Conservation (phyloP, 2,113 vertebrate species). For the Rana temporaria region DNA sequence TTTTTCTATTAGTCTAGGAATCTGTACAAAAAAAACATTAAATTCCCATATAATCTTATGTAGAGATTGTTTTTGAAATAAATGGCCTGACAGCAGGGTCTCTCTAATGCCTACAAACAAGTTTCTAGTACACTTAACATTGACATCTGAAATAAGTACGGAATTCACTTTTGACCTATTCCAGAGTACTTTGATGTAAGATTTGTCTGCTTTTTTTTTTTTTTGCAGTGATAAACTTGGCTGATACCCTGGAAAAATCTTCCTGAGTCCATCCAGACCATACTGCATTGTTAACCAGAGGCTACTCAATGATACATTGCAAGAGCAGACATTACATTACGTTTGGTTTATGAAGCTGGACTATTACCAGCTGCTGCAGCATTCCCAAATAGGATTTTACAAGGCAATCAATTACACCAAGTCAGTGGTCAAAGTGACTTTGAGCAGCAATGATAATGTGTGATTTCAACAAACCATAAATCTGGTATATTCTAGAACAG, state of each 20-base stretch:
- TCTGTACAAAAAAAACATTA: too few relatives aligned
- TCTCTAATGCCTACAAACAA: too few relatives aligned
- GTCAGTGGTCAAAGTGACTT: conserved; percentile 45
- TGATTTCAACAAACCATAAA: conserved; percentile 46
- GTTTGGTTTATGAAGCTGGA: conserved; percentile 26
- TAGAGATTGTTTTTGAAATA: too few relatives aligned
- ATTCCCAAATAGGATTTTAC: conserved; percentile 40
- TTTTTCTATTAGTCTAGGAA: too few relatives aligned
- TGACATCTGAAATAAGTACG: neutral
- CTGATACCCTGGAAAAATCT: conserved; percentile 27
- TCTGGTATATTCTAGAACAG: conserved; percentile 31
- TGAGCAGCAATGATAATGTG: conserved; percentile 30
- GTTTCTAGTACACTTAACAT: neutral
- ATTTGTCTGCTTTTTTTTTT: conserved; percentile 16
- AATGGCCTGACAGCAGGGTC: too few relatives aligned
- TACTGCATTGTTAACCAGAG: conserved; percentile 22
- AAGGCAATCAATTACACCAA: conserved; percentile 43
- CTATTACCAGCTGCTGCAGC: conserved; percentile 21
- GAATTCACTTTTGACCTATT: conserved; percentile 40
- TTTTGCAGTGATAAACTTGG: conserved; percentile 40
- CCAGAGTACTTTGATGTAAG: conserved; percentile 43
- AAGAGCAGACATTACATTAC: conserved; percentile 41
- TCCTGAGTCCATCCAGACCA: conserved; percentile 18
- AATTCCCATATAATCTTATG: too few relatives aligned
- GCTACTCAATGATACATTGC: conserved; percentile 41